Base-by-base conservation (phyloP, 2,113 vertebrate species). In the Eublepharis macularius region DNA sequence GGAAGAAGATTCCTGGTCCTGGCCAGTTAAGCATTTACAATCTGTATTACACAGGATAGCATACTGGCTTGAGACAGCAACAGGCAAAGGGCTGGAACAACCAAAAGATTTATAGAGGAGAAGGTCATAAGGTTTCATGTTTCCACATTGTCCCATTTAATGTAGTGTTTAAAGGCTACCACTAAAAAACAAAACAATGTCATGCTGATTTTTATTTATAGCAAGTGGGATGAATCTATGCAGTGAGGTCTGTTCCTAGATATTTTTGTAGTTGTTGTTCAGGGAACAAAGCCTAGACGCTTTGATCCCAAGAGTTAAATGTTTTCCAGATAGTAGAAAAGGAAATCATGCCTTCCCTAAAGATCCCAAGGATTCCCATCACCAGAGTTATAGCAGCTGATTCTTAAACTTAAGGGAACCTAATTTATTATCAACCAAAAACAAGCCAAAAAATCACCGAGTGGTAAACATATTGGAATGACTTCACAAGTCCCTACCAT, bases 131-230 rank as follows among this genome's bases (percentile, higher is more conserved):
- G 86, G 63, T 80, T 76, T 39, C 63, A 83, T 76, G 72, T 82
- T 91, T 85, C 87, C 73, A 85, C 34, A 26, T 7, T 82, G 54
- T 80, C 80, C 69, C 83, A 78, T 57, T 86, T 86, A 76, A 90
- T 72, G 80, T 36, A 81, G 36, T 43, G 51, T 82, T 89, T 68
- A 88, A 89, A 92, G 81, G 73, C 77, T 69, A 87, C 24, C 29
- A 60, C 0, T 0, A 47, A 9, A 3, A 90, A 2, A 89, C 54
- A 29, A 87, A 91, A 88, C 75, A 86, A 73, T 63, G 80, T 89
- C 82, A 80, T n/a, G 11, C 78, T 68, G 49, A 39, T 0, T 2
- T 12, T 57, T 81, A 43, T 43, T 74, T 80, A 54, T 65, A 76
- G 65, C n/a, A 13, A 66, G 76, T n/a, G 43, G 34, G 87, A 81